Evolutionary conservation across 2,113 vertebrate species (phyloP).

Genomic region (Propithecus coquereli): DNA sequence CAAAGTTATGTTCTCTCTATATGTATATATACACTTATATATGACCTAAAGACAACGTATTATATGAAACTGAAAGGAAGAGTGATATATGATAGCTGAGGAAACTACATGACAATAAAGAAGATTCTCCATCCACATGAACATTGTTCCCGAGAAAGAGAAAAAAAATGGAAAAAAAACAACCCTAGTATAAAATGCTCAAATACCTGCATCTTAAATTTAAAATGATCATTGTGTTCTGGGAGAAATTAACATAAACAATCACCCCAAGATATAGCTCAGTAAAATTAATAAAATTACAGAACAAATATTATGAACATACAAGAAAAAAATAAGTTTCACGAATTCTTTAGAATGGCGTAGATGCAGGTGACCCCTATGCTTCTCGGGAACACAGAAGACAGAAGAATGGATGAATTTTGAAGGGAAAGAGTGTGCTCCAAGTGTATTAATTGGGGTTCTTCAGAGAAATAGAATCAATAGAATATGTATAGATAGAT

Average conservation of each 20-base stretch:
- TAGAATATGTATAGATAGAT: not conserved
- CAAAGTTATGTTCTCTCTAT: not conserved
- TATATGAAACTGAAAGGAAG: not conserved
- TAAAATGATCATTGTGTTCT: not conserved
- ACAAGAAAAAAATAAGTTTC: not conserved
- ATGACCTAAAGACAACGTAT: not conserved
- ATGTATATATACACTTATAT: not conserved
- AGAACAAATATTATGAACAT: not conserved
- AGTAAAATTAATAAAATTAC: not conserved
- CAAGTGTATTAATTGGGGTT: not conserved
- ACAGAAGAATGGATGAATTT: not conserved
- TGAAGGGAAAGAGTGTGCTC: fast-evolving
- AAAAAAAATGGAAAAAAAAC: not conserved
- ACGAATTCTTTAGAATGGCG: not conserved
- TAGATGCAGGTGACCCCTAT: not conserved
- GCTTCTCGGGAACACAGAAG: not conserved
- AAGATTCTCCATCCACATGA: not conserved
- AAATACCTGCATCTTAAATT: not conserved
- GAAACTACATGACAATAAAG: not conserved
- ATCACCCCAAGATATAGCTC: not conserved
- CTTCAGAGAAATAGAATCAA: not conserved
- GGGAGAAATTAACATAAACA: not conserved
- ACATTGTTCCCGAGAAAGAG: not conserved
- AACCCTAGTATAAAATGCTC: not conserved
- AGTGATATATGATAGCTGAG: too few species aligned